Evolutionary conservation across 2,113 vertebrate genomes (phyloP).

Genomic region (Potamarius usumacintae): DNA sequence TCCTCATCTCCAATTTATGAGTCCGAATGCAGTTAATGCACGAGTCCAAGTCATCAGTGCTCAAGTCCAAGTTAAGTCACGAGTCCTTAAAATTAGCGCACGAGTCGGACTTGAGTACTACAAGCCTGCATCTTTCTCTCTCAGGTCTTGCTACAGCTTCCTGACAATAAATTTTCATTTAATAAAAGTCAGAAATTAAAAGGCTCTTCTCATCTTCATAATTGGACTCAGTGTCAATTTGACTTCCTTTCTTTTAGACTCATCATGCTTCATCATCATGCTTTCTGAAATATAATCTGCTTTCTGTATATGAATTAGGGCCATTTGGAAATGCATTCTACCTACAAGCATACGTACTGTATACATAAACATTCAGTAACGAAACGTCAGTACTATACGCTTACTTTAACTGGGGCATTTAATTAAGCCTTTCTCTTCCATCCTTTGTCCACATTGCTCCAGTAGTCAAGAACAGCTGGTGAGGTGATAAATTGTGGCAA

Average conservation of each 20-base stretch:
- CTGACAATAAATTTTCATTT: not conserved
- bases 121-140: not conserved
- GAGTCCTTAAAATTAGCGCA: too few species aligned
- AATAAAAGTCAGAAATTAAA: slow-evolving; percentile 11
- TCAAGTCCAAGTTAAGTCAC: too few species aligned
- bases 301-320: not conserved
- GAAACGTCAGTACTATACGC: not conserved
- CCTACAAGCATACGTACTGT: too few species aligned
- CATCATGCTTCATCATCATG: not conserved
- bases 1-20: too few species aligned
- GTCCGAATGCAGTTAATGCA: too few species aligned
- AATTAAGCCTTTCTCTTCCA: not conserved
- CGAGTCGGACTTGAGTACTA: too few species aligned
- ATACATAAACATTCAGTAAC: not conserved
- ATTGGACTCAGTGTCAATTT: slow-evolving; percentile 49
- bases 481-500: slow-evolving; percentile 26
- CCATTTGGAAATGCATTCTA: not conserved
- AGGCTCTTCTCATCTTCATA: slow-evolving; percentile 6
- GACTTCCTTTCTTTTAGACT: slow-evolving; percentile 44
- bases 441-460: slow-evolving; percentile 9
- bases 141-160: not conserved
- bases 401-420: not conserved
- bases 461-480: slow-evolving; percentile 30
- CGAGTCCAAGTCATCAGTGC: too few species aligned
- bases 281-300: slow-evolving; percentile 8